Evolutionary conservation across 2,113 vertebrate species (phyloP).

Genomic region (Thermophis baileyi): DNA sequence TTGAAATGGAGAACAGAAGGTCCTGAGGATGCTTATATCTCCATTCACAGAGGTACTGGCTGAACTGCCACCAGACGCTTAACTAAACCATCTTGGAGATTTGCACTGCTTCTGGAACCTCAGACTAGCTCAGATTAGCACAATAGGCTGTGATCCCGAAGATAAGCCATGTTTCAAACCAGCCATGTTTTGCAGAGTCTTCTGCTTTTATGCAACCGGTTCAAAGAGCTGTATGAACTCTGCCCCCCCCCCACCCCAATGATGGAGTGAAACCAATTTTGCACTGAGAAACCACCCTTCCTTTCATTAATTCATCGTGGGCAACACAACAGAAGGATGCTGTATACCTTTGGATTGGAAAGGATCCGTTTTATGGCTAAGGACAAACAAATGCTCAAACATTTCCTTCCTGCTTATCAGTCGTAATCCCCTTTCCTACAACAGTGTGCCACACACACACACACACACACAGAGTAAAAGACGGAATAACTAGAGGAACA

Average conservation of each 20-base stretch:
- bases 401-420: background rate
- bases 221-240: background rate
- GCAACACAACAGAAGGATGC: background rate
- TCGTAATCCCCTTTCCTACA: background rate
- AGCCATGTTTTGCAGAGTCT: background rate
- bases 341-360: background rate
- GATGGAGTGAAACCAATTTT: background rate
- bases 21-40: background rate
- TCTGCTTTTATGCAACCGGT: background rate
- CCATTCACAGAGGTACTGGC: background rate
- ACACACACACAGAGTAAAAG: too few relatives aligned
- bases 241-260: background rate
- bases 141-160: background rate
- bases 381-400: background rate
- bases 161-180: background rate
- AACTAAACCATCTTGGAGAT: background rate
- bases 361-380: background rate
- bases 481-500: too few relatives aligned
- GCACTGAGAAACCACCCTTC: background rate
- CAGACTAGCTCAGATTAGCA: background rate
- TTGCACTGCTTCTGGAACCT: background rate
- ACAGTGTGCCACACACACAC: background rate
- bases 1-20: background rate
- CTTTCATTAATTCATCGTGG: background rate
- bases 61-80: background rate